Base-by-base conservation (phyloP, 2,888 invertebrate genomes). In the Drosophila yooni region DNA sequence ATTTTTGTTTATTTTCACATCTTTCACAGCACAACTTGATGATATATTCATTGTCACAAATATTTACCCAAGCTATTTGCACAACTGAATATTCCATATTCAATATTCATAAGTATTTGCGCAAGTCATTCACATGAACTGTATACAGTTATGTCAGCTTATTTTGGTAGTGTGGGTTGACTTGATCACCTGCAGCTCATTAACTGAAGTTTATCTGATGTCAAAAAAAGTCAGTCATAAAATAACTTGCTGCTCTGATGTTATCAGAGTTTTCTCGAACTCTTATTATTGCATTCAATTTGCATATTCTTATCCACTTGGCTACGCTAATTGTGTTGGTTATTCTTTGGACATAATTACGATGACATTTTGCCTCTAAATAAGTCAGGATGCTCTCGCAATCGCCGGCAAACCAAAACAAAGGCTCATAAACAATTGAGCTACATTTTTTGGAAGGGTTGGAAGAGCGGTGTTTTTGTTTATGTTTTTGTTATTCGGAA, bases 341-440 rank as follows among this genome's bases (percentile, higher is more conserved):
- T 81, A 70, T 70, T 74, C 65, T 74, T 65, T 68, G 48, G 70
- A 53, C 57, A 70, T 81, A 81, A 84, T 82, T 83, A 84, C 73
- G 85, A 82, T 75, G 82, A 78, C 80, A 79, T 58, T 76, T 73
- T 72, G 72, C 75, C 57, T 67, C 57, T 83, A 82, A 86, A 82
- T 74, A 72, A 84, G 70, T 71, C 81, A 63, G 64, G 66, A 65
- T 59, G 58, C 38, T 60, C 57, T 58, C 64, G 51, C 43, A 67
- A 70, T 68, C 46, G 13, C 36, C 10, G 31, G 10, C 56, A 56
- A 57, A 53, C 65, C 63, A 53, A 36, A 75, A 80, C 79, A 84
- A 87, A 85, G 80, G 68, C 59, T 36, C 68, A 76, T 78, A 78
- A 85, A 82, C 74, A 78, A 75, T 70, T 78, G 63, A 56, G 70